Evolutionary conservation across 2,888 invertebrate species (phyloP).

Genomic region (Limnephilus lunatus): DNA sequence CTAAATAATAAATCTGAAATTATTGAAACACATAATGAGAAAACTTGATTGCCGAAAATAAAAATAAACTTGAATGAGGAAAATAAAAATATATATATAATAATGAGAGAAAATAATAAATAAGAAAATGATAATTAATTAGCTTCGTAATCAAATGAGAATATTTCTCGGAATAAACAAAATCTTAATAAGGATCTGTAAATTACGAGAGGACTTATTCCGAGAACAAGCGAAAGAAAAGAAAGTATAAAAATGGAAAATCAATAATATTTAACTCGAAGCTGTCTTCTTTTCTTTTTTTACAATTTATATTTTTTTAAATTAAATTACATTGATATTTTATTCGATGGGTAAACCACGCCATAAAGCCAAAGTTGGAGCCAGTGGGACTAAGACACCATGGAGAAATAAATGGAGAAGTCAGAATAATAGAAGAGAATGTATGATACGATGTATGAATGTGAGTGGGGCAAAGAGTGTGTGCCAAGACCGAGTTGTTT

Average conservation of each 20-base stretch:
- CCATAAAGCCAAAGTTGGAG: too few species aligned
- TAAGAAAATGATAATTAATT: background rate
- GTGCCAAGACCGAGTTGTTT: too few species aligned
- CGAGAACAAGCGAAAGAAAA: background rate
- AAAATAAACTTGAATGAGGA: background rate
- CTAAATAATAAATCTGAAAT: background rate
- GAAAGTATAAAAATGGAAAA: constrained; percentile 15
- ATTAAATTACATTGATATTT: background rate
- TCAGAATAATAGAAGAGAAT: too few species aligned
- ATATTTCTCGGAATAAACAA: background rate
- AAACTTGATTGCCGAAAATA: background rate
- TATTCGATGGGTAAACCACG: too few species aligned
- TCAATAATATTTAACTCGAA: background rate
- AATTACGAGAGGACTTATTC: background rate
- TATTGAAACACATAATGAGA: background rate
- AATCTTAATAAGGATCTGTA: background rate
- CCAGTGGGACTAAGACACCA: too few species aligned
- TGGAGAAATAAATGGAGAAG: too few species aligned
- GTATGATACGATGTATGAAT: too few species aligned
- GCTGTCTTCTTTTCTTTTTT: background rate
- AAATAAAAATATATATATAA: too few species aligned
- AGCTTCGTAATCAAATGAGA: background rate
- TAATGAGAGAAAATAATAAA: background rate
- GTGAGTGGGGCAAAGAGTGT: too few species aligned
- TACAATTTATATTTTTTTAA: too few species aligned